A percentile compares a stretch with the other conserved stretches of the same genome.
These are phyloP conservation scores for Turnix velox DNA, from an alignment of 2,113 vertebrate species.

Conservation along the genomic window DNA sequence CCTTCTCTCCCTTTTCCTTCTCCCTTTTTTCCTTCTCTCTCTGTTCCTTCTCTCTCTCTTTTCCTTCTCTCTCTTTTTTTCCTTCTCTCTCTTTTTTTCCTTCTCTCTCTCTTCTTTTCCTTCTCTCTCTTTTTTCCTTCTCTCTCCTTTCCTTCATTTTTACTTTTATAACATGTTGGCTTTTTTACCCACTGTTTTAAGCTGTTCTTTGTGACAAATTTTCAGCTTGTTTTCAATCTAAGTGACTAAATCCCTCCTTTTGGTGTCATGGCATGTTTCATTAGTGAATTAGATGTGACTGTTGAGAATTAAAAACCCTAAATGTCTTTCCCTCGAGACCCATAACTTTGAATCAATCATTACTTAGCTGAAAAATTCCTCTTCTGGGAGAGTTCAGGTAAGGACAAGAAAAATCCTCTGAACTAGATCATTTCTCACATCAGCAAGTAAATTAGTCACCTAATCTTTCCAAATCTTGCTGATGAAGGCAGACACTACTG, in stretches of 20 bases:
- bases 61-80: not conserved
- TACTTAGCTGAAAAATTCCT: not conserved
- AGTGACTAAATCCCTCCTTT: not conserved
- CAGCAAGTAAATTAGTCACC: slow-evolving; percentile 43
- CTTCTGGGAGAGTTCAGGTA: slow-evolving; percentile 26
- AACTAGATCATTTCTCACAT: slow-evolving; percentile 1
- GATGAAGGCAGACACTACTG: not conserved
- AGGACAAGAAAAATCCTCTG: slow-evolving; percentile 35
- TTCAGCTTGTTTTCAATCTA: not conserved
- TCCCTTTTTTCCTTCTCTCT: not conserved
- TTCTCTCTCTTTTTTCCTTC: not conserved
- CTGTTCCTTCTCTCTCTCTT: not conserved
- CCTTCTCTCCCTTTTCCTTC: not conserved
- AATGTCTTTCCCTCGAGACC: not conserved
- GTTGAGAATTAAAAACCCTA: slow-evolving; percentile 28
- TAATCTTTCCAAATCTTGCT: slow-evolving; percentile 43
- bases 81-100: not conserved
- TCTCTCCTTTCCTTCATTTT: not conserved
- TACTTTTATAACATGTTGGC: not conserved
- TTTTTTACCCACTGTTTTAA: not conserved
- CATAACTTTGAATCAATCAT: not conserved
- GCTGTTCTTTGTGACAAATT: not conserved
- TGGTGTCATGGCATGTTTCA: not conserved
- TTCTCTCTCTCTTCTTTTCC: not conserved
- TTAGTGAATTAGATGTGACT: not conserved